phyloP scores from a whole-genome alignment of 2,113 vertebrate genomes.

The Riparia riparia region DNA sequence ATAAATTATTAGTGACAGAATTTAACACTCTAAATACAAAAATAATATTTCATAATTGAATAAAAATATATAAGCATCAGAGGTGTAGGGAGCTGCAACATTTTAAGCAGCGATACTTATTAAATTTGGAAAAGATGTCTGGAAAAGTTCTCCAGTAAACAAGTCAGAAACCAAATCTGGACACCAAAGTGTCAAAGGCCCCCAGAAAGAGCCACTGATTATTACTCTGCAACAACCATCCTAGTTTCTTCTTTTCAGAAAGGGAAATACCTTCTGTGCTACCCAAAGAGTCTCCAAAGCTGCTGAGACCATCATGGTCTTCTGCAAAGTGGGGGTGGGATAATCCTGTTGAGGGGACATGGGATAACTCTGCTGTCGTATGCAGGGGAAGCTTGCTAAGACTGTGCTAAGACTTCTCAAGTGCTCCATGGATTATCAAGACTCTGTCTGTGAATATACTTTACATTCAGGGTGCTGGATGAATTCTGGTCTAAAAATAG shows the following conservation, averaged over 20 bases:
- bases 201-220: neutral
- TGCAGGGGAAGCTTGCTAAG: neutral
- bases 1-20: neutral
- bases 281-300: neutral
- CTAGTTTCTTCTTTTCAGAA: neutral
- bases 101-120: neutral
- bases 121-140: neutral
- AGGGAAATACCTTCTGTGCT: neutral
- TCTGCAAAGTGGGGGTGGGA: neutral
- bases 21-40: neutral
- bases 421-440: neutral
- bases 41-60: neutral
- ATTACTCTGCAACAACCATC: neutral
- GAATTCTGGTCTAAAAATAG: slow-evolving; percentile 33
- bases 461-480: neutral
- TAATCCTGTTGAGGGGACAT: neutral
- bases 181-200: neutral
- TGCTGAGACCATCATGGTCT: neutral
- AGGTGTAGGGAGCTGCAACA: neutral
- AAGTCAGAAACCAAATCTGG: neutral
- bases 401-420: neutral
- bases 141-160: neutral
- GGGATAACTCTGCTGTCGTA: neutral
- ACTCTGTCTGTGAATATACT: neutral
- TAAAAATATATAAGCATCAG: neutral